Evolutionary conservation across 2,888 invertebrate genomes (phyloP).

Genomic region (Callimorpha dominula): DNA sequence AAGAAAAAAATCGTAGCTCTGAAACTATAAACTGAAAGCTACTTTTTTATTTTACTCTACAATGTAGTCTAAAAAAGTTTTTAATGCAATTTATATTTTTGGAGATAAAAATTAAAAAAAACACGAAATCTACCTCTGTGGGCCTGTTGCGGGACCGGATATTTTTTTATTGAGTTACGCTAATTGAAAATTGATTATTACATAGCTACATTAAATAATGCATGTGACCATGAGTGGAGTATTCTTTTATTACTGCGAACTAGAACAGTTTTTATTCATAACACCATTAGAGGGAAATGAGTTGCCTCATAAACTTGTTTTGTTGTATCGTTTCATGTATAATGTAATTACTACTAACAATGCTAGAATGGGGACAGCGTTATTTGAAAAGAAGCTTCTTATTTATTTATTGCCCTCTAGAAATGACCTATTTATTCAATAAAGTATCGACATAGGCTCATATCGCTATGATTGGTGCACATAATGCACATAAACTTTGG

Average conservation of each 20-base stretch:
- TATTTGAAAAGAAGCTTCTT: background rate
- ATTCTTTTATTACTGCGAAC: background rate
- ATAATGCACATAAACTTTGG: background rate
- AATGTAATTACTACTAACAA: background rate
- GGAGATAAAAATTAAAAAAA: no score
- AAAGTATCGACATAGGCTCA: background rate
- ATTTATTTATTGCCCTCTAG: background rate
- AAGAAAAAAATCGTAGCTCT: no score
- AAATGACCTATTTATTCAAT: background rate
- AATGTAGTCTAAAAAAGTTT: no score
- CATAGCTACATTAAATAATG: background rate
- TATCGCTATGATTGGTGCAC: background rate
- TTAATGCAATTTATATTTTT: no score
- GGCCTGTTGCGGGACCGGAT: no score
- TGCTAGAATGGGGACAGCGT: background rate
- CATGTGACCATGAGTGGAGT: background rate
- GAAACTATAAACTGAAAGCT: no score
- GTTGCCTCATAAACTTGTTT: background rate
- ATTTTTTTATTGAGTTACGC: no score
- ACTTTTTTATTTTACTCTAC: no score
- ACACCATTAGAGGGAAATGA: background rate
- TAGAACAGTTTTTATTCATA: background rate
- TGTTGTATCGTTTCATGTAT: background rate
- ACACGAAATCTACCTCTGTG: no score
- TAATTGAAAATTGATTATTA: no score